Percentiles rank a stretch among this genome's conserved stretches.
Conservation (phyloP, 2,888 invertebrate genomes). For the Asteroscopus sphinx region DNA sequence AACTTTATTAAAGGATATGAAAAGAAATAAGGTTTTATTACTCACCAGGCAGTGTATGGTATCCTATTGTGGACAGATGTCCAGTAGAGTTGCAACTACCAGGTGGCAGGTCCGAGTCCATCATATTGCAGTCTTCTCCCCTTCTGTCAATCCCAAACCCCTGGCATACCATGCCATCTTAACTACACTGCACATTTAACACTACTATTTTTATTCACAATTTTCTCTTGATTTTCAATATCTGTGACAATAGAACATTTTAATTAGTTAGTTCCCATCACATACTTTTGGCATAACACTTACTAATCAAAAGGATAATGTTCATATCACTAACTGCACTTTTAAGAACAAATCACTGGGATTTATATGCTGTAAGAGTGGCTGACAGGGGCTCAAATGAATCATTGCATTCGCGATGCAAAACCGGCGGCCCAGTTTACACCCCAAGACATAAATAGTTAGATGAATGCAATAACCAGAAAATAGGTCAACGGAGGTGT, state of each 20-base stretch:
- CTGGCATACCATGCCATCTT: conserved; percentile 66
- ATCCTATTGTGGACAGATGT: conserved; percentile 88
- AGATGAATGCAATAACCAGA: conserved; percentile 88
- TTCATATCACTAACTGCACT: conserved; percentile 41
- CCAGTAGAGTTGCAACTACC: conserved; percentile 89
- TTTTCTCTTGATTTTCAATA: conserved; percentile 38
- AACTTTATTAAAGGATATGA: no score
- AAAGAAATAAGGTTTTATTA: background rate
- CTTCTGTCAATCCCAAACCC: conserved; percentile 59
- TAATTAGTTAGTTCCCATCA: conserved; percentile 36
- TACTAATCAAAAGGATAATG: conserved; percentile 27
- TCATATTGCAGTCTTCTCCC: conserved; percentile 75
- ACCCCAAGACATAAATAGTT: conserved; percentile 86
- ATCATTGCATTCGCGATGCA: conserved; percentile 74
- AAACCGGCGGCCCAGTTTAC: conserved; percentile 82
- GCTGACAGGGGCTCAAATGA: conserved; percentile 58
- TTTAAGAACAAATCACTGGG: conserved; percentile 29
- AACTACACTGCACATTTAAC: conserved; percentile 65
- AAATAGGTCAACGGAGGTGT: conserved; percentile 90
- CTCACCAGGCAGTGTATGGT: conserved; percentile 83
- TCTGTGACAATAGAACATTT: conserved; percentile 52
- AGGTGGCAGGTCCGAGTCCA: conserved; percentile 87
- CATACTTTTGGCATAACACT: conserved; percentile 35
- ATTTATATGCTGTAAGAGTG: conserved; percentile 30
- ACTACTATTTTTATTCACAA: conserved; percentile 45